Evolutionary conservation across 2,888 invertebrate genomes (phyloP).

Genomic region (Ariolimax columbianus): DNA sequence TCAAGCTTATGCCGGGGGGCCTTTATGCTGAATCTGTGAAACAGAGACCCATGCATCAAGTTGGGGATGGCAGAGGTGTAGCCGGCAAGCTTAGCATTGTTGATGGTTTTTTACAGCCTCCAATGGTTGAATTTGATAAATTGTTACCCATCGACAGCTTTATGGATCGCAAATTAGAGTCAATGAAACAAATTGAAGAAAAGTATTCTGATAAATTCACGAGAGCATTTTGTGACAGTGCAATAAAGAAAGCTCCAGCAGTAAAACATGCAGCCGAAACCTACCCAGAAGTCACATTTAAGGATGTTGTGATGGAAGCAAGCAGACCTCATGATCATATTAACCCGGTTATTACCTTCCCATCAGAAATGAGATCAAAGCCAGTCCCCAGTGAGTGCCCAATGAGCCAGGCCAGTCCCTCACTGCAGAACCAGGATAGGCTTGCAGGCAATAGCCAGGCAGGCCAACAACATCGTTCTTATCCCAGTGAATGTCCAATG

Average conservation of each 20-base stretch:
- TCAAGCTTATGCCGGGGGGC: slow-evolving; percentile 49
- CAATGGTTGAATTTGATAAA: neutral
- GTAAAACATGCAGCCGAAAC: neutral
- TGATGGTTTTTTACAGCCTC: neutral
- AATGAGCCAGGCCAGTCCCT: slow-evolving; percentile 85
- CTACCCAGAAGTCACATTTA: too few species aligned
- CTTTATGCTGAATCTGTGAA: neutral
- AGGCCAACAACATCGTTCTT: neutral
- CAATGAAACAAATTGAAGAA: neutral
- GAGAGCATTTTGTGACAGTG: neutral
- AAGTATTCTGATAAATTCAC: neutral
- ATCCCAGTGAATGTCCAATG: slow-evolving; percentile 85
- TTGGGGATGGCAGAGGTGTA: slow-evolving; percentile 49
- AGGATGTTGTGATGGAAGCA: slow-evolving; percentile 15
- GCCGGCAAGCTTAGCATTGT: slow-evolving; percentile 33
- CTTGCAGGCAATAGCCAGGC: neutral
- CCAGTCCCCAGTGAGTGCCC: slow-evolving; percentile 84
- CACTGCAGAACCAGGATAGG: neutral
- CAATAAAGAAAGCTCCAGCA: neutral
- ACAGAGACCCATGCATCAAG: slow-evolving; percentile 39
- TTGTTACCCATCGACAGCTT: neutral
- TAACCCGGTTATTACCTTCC: slow-evolving; percentile 18
- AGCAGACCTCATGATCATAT: slow-evolving; percentile 47
- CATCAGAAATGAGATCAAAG: slow-evolving; percentile 40
- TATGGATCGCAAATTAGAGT: neutral